Base-by-base conservation (phyloP, 2,888 invertebrate genomes). In the Bembecia ichneumoniformis region DNA sequence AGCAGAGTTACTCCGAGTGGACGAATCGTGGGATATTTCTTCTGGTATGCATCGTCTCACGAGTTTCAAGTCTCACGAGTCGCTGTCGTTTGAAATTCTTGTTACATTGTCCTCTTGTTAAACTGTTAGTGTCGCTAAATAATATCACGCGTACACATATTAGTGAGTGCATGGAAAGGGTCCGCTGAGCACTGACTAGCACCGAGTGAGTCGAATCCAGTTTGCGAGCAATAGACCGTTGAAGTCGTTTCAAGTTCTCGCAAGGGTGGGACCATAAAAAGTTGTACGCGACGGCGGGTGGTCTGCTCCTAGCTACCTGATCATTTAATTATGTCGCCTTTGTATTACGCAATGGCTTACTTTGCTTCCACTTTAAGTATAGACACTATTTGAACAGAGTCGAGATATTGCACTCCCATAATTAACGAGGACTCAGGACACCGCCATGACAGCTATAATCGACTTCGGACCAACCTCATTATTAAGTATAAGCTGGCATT, bases 1-100 rank as follows among this genome's bases (percentile, higher is more conserved):
- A 66, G 64, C 68, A 55, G 54, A 49, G 57, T 49, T 59, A 62
- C 64, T 60, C 64, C 67, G n/a, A 62, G 54, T 54, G 47, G 55
- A 61, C 62, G 58, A 60, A 60, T 66, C 77, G 78, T 74, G 76
- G 74, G 76, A 78, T 65, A 65, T 66, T 62, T 60, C 62, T 66
- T 66, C 64, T 68, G 79, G 79, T 76, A 79, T 77, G 79, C 68
- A 62, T 49, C 63, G 61, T 62, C 28, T 28, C 9, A 9, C 28
- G 28, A 28, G 28, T 28, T 28, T 28, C 9, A 28, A 28, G n/a
- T n/a, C n/a, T n/a, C 28, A 28, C 28, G 28, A 7, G 28, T 28
- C 28, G 28, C 28, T 58, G 58, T 48, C 52, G 58, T 54, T 60
- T 64, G 62, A 66, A 67, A 71, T 68, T 69, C 65, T 63, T 58